Percentiles rank a stretch among this genome's conserved stretches.
phyloP scores from a whole-genome alignment of 2,113 vertebrate species.

The Ailurus styani region DNA sequence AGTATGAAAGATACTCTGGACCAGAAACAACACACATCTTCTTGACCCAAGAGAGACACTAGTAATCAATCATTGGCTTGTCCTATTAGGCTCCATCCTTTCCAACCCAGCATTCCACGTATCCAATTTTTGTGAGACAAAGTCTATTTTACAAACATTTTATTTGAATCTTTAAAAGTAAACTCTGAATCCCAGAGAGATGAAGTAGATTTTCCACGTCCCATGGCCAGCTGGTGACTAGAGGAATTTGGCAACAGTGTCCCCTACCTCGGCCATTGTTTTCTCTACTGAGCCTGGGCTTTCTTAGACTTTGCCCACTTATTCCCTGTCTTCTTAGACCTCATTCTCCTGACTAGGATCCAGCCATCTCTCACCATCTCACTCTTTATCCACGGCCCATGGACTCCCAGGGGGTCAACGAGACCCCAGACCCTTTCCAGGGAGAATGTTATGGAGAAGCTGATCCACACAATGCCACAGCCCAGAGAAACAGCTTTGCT shows the following conservation, averaged over 20 bases:
- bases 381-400: not conserved
- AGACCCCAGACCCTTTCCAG: not conserved
- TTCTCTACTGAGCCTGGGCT: not conserved
- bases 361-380: not conserved
- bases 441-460: not conserved
- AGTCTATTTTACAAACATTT: not conserved
- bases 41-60: not conserved
- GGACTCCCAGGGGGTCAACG: not conserved
- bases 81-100: not conserved
- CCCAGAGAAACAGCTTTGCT: not conserved
- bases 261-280: not conserved
- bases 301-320: not conserved
- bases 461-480: not conserved
- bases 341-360: not conserved
- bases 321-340: not conserved
- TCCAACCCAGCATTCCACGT: not conserved
- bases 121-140: not conserved
- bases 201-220: not conserved
- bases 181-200: not conserved
- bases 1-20: not conserved
- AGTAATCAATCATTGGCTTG: not conserved
- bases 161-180: not conserved
- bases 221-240: accelerated
- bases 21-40: not conserved
- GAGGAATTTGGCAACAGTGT: not conserved